Percentiles rank a stretch among this genome's conserved stretches.
Conservation (phyloP, 1,140 invertebrate genomes). For the Calephelis nemesis region DNA sequence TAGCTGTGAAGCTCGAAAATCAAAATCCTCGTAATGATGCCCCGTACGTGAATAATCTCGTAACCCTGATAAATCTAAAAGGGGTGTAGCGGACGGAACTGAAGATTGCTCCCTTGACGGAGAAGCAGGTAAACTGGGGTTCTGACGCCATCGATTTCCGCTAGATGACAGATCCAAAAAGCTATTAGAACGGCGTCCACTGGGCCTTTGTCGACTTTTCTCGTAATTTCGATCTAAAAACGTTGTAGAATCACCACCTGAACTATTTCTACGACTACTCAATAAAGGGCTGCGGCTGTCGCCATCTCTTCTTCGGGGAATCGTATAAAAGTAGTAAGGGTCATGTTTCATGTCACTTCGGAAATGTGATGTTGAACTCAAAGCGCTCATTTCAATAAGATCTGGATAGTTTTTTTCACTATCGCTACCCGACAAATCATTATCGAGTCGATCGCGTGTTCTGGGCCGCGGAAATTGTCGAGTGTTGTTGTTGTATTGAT, state of each 20-base stretch:
- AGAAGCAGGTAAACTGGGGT: slow-evolving; percentile 70
- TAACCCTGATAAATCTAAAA: slow-evolving; percentile 78
- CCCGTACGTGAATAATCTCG: slow-evolving; percentile 65
- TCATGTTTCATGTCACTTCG: slow-evolving; percentile 61
- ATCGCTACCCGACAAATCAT: slow-evolving; percentile 79
- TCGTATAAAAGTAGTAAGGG: slow-evolving; percentile 80
- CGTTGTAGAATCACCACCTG: slow-evolving; percentile 63
- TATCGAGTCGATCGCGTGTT: slow-evolving; percentile 74
- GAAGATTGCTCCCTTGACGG: slow-evolving; percentile 60
- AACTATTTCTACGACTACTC: slow-evolving; percentile 68
- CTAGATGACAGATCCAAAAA: slow-evolving; percentile 78
- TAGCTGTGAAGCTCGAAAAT: slow-evolving; percentile 87
- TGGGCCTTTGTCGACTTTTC: slow-evolving; percentile 46
- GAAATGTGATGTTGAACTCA: slow-evolving; percentile 68
- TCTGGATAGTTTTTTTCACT: slow-evolving; percentile 84
- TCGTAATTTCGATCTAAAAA: slow-evolving; percentile 60
- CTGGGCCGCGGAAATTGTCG: slow-evolving; percentile 48
- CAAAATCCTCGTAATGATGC: slow-evolving; percentile 80
- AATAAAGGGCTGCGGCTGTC: slow-evolving; percentile 86
- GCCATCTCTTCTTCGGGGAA: slow-evolving; percentile 80
- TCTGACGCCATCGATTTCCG: slow-evolving; percentile 57
- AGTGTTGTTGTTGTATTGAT: slow-evolving; percentile 72
- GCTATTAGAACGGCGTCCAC: slow-evolving; percentile 76
- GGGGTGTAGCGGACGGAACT: slow-evolving; percentile 78
- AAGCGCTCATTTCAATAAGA: slow-evolving; percentile 82